Percentiles rank a stretch among this genome's conserved stretches.
Evolutionary conservation across 2,113 vertebrate species (phyloP).

Genomic region (Maccullochella peelii): DNA sequence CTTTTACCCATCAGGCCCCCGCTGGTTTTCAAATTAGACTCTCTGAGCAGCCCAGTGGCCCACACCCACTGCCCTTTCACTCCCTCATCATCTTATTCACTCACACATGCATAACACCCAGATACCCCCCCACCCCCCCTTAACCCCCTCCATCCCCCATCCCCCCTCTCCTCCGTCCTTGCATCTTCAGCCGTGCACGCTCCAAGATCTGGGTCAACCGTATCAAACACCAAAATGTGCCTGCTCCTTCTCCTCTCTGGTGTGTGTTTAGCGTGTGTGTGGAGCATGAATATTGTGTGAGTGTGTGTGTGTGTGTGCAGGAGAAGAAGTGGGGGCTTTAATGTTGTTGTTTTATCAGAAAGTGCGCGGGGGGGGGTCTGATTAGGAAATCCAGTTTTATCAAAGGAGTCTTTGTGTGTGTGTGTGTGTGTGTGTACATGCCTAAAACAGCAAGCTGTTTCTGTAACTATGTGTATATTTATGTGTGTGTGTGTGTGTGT

Average conservation of each 20-base stretch:
- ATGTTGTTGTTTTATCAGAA: constrained; percentile 45
- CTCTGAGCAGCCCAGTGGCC: constrained; percentile 15
- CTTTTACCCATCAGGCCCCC: constrained; percentile 67
- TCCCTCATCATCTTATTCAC: constrained; percentile 59
- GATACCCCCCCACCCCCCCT: background rate
- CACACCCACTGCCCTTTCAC: constrained; percentile 44
- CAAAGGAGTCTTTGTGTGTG: constrained; percentile 33
- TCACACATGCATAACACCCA: constrained; percentile 62
- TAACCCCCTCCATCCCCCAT: background rate
- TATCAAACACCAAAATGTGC: constrained; percentile 69
- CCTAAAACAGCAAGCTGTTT: constrained; percentile 26
- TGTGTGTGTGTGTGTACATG: constrained; percentile 26
- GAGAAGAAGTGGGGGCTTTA: constrained; percentile 11
- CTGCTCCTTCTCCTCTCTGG: constrained; percentile 21
- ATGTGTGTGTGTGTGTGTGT: constrained; percentile 22
- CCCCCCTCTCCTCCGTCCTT: background rate
- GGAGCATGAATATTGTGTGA: background rate
- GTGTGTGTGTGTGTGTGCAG: constrained; percentile 8
- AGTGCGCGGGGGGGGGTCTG: constrained; percentile 26
- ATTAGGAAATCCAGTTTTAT: constrained; percentile 57
- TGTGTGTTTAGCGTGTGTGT: constrained; percentile 28
- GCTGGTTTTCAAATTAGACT: constrained; percentile 68
- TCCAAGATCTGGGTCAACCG: constrained; percentile 83
- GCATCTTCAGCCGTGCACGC: constrained; percentile 41
- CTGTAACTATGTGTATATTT: constrained; percentile 21